A percentile compares a stretch with the other conserved stretches of the same genome.
Evolutionary conservation across 2,888 invertebrate genomes (phyloP).

Genomic region (Drosophila picticornis): DNA sequence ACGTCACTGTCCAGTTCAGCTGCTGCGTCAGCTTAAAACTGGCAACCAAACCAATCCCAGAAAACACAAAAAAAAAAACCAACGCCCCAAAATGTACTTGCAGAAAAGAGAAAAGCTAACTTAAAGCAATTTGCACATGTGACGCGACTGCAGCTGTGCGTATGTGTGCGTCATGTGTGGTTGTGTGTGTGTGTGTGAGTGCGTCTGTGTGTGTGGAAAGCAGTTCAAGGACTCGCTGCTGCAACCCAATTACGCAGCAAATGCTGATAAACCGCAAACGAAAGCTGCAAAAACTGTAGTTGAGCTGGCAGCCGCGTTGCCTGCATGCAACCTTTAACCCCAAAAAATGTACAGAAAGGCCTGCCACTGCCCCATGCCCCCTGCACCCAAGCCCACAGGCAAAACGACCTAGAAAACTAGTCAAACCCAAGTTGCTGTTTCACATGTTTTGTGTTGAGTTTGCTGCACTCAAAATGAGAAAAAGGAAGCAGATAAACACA

Average conservation of each 20-base stretch:
- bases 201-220: slow-evolving; percentile 33
- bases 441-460: slow-evolving; percentile 42
- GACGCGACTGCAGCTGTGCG: slow-evolving; percentile 34
- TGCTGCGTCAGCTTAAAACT: slow-evolving; percentile 15
- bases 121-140: slow-evolving; percentile 53
- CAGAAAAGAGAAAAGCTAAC: slow-evolving; percentile 1
- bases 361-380: neutral
- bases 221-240: slow-evolving; percentile 58
- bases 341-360: slow-evolving; percentile 21
- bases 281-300: slow-evolving; percentile 27
- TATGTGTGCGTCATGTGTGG: neutral
- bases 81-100: slow-evolving; percentile 11
- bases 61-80: neutral
- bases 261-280: slow-evolving; percentile 23
- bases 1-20: slow-evolving; percentile 34
- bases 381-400: neutral
- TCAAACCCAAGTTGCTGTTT: slow-evolving; percentile 9
- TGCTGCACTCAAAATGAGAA: slow-evolving; percentile 42
- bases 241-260: slow-evolving; percentile 78
- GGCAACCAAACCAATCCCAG: neutral
- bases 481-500: slow-evolving; percentile 45
- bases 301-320: neutral
- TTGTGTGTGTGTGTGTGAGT: slow-evolving; percentile 3
- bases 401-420: slow-evolving; percentile 69
- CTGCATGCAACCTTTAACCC: slow-evolving; percentile 66